Conservation (phyloP, 2,888 invertebrate genomes). For the Brachypalpus laphriformis region DNA sequence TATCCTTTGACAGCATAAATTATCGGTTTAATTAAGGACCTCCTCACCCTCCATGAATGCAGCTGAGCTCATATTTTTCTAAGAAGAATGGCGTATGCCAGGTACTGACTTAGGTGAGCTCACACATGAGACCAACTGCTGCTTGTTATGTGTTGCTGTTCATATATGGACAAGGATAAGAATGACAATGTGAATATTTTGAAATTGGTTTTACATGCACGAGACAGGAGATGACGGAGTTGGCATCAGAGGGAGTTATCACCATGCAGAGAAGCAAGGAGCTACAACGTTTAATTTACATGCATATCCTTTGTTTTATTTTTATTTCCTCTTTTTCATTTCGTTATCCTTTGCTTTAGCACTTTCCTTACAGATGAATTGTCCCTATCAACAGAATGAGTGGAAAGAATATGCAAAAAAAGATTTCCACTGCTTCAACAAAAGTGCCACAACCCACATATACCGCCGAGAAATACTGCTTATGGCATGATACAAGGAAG, state of each 20-base stretch:
- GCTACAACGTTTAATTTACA: conserved; percentile 64
- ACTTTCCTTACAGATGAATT: conserved; percentile 35
- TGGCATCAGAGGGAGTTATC: conserved; percentile 34
- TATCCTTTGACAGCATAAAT: conserved; percentile 68
- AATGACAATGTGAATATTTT: conserved; percentile 37
- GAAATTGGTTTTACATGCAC: conserved; percentile 66
- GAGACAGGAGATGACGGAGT: conserved; percentile 54
- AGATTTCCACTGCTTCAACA: conserved; percentile 14
- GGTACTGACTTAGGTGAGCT: conserved; percentile 48
- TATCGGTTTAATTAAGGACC: conserved; percentile 67
- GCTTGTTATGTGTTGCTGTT: conserved; percentile 33
- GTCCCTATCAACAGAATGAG: conserved; percentile 59
- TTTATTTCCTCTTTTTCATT: background rate
- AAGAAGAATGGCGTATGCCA: conserved; percentile 50
- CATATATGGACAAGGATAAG: conserved; percentile 25
- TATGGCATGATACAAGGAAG: conserved; percentile 54
- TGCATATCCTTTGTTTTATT: conserved; percentile 57
- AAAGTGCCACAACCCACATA: conserved; percentile 43
- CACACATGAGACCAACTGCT: background rate
- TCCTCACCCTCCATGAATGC: background rate
- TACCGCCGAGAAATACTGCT: conserved; percentile 53
- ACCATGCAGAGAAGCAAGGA: conserved; percentile 29
- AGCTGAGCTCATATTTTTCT: conserved; percentile 32
- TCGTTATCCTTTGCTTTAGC: conserved; percentile 39
- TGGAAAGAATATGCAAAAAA: conserved; percentile 15